A percentile compares a stretch with the other conserved stretches of the same genome.
phyloP scores from a whole-genome alignment of 1,140 invertebrate species.

The Cydia pomonella region DNA sequence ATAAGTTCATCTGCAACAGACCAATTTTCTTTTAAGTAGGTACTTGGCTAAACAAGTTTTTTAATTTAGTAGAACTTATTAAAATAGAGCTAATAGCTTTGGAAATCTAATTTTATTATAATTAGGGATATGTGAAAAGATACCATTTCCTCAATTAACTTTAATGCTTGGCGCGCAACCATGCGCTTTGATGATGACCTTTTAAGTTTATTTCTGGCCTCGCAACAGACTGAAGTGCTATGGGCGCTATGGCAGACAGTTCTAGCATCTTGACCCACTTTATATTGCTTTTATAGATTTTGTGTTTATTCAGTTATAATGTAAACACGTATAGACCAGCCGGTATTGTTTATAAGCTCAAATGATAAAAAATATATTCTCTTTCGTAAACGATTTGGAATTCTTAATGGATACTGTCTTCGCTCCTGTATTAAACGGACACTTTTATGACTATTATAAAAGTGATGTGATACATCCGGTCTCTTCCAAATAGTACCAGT shows the following conservation, averaged over 20 bases:
- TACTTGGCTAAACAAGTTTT: too few relatives aligned
- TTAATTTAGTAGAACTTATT: slow-evolving; percentile 34
- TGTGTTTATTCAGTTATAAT: slow-evolving; percentile 9
- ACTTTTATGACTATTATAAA: slow-evolving; percentile 13
- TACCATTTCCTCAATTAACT: slow-evolving; percentile 66
- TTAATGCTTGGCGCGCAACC: slow-evolving; percentile 56
- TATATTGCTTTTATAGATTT: slow-evolving; percentile 22
- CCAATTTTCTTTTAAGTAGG: too few relatives aligned
- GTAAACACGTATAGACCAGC: background rate
- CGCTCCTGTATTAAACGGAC: slow-evolving; percentile 18
- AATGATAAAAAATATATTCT: background rate
- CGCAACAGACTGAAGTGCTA: slow-evolving; percentile 46
- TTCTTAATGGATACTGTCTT: background rate
- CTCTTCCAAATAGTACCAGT: background rate
- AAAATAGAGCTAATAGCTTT: slow-evolving; percentile 41
- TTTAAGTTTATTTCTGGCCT: slow-evolving; percentile 68
- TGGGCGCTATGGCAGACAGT: slow-evolving; percentile 40
- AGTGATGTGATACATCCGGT: background rate
- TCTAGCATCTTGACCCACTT: slow-evolving; percentile 61
- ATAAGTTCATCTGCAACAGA: slow-evolving; percentile 80
- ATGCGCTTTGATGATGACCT: slow-evolving; percentile 61
- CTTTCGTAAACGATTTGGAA: background rate
- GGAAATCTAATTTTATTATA: background rate
- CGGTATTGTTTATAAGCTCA: slow-evolving; percentile 9
- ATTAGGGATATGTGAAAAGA: background rate